These are phyloP conservation scores for Coregonus ussuriensis DNA, from an alignment of 2,797 vertebrate species.

Conservation along the genomic window DNA sequence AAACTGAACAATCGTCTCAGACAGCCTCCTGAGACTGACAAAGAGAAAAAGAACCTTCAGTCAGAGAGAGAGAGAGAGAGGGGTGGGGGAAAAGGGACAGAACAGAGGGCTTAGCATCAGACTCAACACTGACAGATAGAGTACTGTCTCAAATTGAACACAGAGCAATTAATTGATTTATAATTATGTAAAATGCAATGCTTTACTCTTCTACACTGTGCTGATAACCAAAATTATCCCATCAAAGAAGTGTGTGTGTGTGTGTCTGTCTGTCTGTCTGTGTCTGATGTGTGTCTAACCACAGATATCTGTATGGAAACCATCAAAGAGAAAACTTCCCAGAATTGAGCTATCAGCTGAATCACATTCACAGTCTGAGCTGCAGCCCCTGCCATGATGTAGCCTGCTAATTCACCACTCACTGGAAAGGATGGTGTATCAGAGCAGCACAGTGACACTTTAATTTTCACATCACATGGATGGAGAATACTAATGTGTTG, in stretches of 20 bases:
- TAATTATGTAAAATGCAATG: too few relatives aligned
- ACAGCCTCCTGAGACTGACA: too few relatives aligned
- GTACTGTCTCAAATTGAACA: too few relatives aligned
- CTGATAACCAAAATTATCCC: background rate
- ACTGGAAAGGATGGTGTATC: background rate
- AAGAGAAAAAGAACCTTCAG: too few relatives aligned
- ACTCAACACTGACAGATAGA: too few relatives aligned
- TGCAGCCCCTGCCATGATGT: background rate
- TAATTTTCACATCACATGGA: background rate
- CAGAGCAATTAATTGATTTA: too few relatives aligned
- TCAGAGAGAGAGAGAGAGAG: too few relatives aligned
- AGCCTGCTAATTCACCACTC: background rate
- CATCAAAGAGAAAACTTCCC: background rate
- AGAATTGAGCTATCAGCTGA: background rate
- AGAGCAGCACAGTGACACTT: background rate
- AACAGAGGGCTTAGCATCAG: too few relatives aligned
- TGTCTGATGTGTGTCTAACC: background rate
- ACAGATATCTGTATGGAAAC: background rate
- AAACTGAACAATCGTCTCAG: background rate
- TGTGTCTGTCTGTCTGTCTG: background rate
- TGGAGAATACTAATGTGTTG: background rate
- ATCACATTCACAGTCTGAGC: background rate
- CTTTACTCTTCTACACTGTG: background rate
- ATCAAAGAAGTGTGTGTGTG: background rate
- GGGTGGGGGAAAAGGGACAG: too few relatives aligned